Conservation (phyloP, 1,140 invertebrate genomes). For the Diorhabda carinulata region DNA sequence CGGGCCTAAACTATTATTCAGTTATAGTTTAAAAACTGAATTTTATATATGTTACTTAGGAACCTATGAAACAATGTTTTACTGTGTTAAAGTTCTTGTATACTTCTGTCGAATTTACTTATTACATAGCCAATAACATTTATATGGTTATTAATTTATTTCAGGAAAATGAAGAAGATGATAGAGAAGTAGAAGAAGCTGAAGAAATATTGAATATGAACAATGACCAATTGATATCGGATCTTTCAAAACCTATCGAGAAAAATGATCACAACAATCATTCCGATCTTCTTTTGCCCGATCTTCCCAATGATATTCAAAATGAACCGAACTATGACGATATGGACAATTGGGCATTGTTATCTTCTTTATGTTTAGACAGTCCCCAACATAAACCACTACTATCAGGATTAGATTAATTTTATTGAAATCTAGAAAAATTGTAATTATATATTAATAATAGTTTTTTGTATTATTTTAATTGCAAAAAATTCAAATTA, state of each 20-base stretch:
- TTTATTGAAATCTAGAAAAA: not conserved
- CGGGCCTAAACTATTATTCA: too few species aligned
- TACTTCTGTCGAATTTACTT: too few species aligned
- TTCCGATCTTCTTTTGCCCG: slow-evolving; percentile 29
- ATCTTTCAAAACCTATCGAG: slow-evolving; percentile 18
- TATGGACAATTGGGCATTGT: slow-evolving; percentile 46
- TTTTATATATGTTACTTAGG: too few species aligned
- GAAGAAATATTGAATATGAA: slow-evolving; percentile 37
- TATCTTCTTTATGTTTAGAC: slow-evolving; percentile 41
- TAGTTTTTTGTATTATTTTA: too few species aligned
- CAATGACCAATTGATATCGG: slow-evolving; percentile 22
- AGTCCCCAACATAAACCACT: slow-evolving; percentile 21
- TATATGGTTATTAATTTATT: not conserved
- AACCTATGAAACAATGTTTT: too few species aligned
- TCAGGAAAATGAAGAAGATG: slow-evolving; percentile 38
- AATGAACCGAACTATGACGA: slow-evolving; percentile 44
- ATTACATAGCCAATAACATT: too few species aligned
- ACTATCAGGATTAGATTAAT: slow-evolving; percentile 10
- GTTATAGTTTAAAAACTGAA: too few species aligned
- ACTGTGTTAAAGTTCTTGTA: too few species aligned
- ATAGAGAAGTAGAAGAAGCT: slow-evolving; percentile 42
- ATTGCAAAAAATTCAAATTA: too few species aligned
- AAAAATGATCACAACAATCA: slow-evolving; percentile 17
- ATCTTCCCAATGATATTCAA: slow-evolving; percentile 22
- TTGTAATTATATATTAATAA: too few species aligned